Conservation (phyloP, 2,113 vertebrate genomes). For the Phaetusa simplex region DNA sequence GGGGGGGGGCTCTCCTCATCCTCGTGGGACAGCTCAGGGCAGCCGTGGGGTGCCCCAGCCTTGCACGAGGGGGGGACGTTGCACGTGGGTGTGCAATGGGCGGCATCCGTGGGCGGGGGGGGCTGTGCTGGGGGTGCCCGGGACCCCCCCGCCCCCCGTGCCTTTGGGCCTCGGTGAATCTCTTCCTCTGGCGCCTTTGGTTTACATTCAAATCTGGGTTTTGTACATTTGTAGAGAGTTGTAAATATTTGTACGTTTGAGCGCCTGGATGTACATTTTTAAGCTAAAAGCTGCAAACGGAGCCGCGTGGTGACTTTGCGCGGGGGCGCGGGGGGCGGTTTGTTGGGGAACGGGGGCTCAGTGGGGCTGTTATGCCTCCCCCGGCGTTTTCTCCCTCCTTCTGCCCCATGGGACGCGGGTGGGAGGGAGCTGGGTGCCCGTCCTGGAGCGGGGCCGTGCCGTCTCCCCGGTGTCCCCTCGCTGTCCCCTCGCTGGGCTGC, state of each 20-base stretch:
- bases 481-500: too few relatives aligned
- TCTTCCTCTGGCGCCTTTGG: not conserved
- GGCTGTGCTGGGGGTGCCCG: not conserved
- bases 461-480: not conserved
- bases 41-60: not conserved
- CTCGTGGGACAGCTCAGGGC: not conserved
- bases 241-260: not conserved
- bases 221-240: not conserved
- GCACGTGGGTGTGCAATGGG: not conserved
- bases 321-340: not conserved
- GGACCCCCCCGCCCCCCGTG: not conserved
- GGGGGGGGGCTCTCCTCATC: too few relatives aligned
- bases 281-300: not conserved
- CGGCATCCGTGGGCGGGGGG: too few relatives aligned
- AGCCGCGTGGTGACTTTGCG: not conserved
- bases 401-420: accelerated
- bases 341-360: not conserved
- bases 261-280: not conserved
- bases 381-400: not conserved
- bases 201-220: not conserved
- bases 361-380: not conserved
- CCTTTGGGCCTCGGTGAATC: not conserved
- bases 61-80: too few relatives aligned
- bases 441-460: accelerated
- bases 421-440: not conserved